phyloP scores from a whole-genome alignment of 1,140 invertebrate genomes.

The Magallana gigas region DNA sequence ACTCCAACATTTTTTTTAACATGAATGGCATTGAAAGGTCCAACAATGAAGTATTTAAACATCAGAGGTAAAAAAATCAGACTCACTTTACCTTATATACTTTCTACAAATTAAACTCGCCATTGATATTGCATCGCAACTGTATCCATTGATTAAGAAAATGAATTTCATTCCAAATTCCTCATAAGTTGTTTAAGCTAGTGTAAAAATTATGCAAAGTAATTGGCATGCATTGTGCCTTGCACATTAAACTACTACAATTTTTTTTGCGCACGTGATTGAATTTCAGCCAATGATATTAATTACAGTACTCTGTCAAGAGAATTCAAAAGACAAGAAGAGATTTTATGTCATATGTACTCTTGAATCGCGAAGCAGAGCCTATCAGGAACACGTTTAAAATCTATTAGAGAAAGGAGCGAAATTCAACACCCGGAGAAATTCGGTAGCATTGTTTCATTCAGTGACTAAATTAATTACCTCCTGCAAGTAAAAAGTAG shows the following conservation, averaged over 20 bases:
- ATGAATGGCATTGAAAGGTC: too few relatives aligned
- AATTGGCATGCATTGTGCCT: not conserved
- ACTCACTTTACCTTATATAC: too few relatives aligned
- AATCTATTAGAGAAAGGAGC: not conserved
- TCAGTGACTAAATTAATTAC: slow-evolving; percentile 18
- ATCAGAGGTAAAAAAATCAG: too few relatives aligned
- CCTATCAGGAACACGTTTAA: not conserved
- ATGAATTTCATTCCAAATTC: too few relatives aligned
- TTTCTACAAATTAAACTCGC: too few relatives aligned
- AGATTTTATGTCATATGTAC: not conserved
- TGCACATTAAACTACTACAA: not conserved
- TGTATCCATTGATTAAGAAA: too few relatives aligned
- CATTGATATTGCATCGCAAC: too few relatives aligned
- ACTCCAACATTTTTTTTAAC: too few relatives aligned
- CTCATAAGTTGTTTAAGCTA: too few relatives aligned
- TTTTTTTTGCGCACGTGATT: not conserved
- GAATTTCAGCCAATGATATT: not conserved
- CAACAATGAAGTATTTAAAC: too few relatives aligned
- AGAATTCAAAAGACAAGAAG: not conserved
- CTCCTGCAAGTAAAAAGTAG: slow-evolving; percentile 12
- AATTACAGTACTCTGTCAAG: not conserved
- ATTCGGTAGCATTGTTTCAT: not conserved
- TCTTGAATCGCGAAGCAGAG: not conserved
- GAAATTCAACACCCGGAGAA: not conserved
- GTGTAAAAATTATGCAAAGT: too few relatives aligned